Conservation (phyloP, 2,113 vertebrate genomes). For the Euleptes europaea region DNA sequence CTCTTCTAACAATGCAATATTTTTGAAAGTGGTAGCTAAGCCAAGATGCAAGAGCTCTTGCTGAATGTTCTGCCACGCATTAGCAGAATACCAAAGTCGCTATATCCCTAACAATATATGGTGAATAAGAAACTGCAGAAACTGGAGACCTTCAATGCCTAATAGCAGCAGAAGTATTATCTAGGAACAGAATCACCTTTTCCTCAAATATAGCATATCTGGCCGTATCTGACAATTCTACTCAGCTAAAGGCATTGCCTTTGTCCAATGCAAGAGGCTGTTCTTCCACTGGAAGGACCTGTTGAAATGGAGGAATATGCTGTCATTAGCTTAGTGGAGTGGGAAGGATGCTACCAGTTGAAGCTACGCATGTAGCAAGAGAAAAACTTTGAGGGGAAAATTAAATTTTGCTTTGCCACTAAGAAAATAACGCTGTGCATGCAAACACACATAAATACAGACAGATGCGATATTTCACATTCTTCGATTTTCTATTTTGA, state of each 20-base stretch:
- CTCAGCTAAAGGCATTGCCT: no score
- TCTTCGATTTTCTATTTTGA: no score
- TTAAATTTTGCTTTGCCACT: background rate
- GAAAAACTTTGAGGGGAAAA: background rate
- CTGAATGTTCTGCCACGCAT: background rate
- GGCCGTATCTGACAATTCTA: no score
- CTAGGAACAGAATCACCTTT: background rate
- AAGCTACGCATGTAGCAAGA: background rate
- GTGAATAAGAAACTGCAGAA: background rate
- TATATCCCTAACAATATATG: background rate
- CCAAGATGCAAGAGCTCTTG: background rate
- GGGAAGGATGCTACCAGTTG: no score
- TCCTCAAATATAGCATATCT: no score
- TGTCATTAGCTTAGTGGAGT: no score
- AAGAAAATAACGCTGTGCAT: background rate
- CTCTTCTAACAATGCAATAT: background rate
- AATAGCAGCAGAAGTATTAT: background rate
- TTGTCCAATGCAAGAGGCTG: no score
- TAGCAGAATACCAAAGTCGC: background rate
- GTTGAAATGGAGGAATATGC: no score
- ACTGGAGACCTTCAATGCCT: background rate
- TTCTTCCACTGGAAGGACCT: no score
- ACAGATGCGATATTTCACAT: no score
- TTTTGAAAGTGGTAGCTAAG: conserved; percentile 17
- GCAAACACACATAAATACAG: background rate